A percentile compares a stretch with the other conserved stretches of the same genome.
Evolutionary conservation across 2,888 invertebrate species (phyloP).

Genomic region (Drosophila stalkeri): DNA sequence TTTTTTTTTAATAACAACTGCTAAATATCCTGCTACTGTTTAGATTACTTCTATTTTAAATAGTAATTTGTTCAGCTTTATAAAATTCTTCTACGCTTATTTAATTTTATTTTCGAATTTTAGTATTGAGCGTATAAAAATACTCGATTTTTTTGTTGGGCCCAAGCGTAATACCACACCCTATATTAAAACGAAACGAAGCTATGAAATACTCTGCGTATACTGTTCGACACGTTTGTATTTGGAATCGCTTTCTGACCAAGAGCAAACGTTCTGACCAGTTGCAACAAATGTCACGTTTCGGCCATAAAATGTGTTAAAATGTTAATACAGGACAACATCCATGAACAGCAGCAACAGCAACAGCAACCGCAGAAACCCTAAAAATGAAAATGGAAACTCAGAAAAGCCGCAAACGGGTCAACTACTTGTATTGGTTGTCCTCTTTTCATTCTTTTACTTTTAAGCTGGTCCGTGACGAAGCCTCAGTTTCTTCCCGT

Average conservation of each 20-base stretch:
- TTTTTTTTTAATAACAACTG: too few species aligned
- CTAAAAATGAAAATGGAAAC: slow-evolving; percentile 23
- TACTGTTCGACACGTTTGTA: slow-evolving; percentile 22
- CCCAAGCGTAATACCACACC: neutral
- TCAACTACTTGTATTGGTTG: slow-evolving; percentile 33
- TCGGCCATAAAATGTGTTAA: slow-evolving; percentile 67
- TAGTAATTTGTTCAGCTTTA: too few species aligned
- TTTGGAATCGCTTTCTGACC: slow-evolving; percentile 13
- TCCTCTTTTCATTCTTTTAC: neutral
- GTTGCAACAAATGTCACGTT: slow-evolving; percentile 67
- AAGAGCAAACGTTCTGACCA: slow-evolving; percentile 4
- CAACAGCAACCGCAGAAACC: slow-evolving; percentile 13
- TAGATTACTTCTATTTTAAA: too few species aligned
- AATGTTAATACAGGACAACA: slow-evolving; percentile 56
- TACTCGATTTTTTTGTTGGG: neutral
- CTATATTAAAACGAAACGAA: neutral
- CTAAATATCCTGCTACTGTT: too few species aligned
- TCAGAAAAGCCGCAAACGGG: slow-evolving; percentile 37
- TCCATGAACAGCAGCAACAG: slow-evolving; percentile 12
- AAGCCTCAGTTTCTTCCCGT: slow-evolving; percentile 13
- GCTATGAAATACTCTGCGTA: slow-evolving; percentile 20
- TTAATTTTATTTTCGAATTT: neutral
- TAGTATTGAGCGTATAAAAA: neutral
- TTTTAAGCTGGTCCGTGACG: slow-evolving; percentile 17
- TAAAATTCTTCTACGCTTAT: too few species aligned